Base-by-base conservation (phyloP, 2,888 invertebrate species). In the Leucophora obtusa region DNA sequence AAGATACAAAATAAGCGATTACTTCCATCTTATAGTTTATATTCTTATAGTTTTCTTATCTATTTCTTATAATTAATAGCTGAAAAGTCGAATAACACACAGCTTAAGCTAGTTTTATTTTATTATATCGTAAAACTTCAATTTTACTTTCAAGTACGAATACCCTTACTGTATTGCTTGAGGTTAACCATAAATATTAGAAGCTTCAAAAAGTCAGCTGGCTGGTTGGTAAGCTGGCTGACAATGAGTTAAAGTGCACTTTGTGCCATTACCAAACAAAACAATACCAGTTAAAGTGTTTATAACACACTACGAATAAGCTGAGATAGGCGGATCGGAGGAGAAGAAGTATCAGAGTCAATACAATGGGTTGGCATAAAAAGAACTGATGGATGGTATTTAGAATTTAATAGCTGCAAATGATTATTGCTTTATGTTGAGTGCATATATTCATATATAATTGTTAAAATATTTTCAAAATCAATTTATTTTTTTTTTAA, bases 231-330 rank as follows among this genome's bases (percentile, higher is more conserved):
- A n/a, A n/a, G 28, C 7, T 28, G 28, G 28, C 28, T 28, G 28
- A n/a, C n/a, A n/a, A n/a, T n/a, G 2, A 28, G 8, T 53, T 35
- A n/a, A 21, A 35, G 21, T n/a, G 35, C 35, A 50, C 14, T 51
- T n/a, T n/a, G 35, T 10, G 33, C 18, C 18, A 53, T 53, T 35
- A 65, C 21, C 35, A 5, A 9, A 5, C 9, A 9, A 21, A 63
- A 35, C 63, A 63, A 63, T 63, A n/a, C n/a, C 43, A 47, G n/a
- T 47, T 47, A 47, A 47, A n/a, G 43, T 47, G 43, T 47, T 47
- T 47, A n/a, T 47, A 47, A 47, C 43, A 47, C 6, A 47, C 6
- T 47, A 7, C 11, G 43, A 47, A n/a, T 47, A n/a, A 28, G 28
- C 7, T 7, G 28, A 2, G 14, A n/a, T 47, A n/a, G 1, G n/a